A percentile compares a stretch with the other conserved stretches of the same genome.
Conservation (phyloP, 2,888 invertebrate genomes). For the Nemotelus nigrinus region DNA sequence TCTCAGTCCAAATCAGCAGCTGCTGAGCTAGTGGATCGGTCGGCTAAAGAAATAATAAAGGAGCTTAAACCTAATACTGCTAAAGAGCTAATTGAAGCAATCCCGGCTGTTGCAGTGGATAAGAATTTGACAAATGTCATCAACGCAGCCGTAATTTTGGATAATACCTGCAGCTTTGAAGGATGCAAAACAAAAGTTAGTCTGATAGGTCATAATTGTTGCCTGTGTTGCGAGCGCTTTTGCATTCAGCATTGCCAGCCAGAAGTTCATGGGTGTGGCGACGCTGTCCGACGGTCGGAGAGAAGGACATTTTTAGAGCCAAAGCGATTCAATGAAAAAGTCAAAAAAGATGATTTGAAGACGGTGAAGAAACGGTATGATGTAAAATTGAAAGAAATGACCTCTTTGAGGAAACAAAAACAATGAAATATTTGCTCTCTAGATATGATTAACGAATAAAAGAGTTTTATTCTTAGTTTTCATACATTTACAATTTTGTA, state of each 20-base stretch:
- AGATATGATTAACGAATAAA: too few species aligned
- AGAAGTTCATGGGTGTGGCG: constrained; percentile 72
- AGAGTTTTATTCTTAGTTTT: too few species aligned
- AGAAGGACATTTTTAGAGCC: background rate
- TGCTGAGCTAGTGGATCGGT: too few species aligned
- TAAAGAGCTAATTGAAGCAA: background rate
- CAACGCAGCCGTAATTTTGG: constrained; percentile 66
- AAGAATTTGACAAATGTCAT: constrained; percentile 65
- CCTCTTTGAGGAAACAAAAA: background rate
- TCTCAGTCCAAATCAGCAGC: too few species aligned
- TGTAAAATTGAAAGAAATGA: constrained; percentile 3
- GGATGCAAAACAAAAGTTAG: constrained; percentile 64
- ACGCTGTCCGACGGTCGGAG: constrained; percentile 50
- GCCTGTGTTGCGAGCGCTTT: constrained; percentile 67
- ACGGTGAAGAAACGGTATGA: background rate
- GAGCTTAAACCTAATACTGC: background rate
- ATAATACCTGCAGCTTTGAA: constrained; percentile 65
- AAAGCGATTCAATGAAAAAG: background rate
- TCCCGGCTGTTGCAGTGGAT: constrained; percentile 38
- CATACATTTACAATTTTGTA: too few species aligned
- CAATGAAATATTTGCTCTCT: too few species aligned
- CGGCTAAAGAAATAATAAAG: background rate
- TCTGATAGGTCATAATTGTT: constrained; percentile 49
- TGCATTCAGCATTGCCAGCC: constrained; percentile 70
- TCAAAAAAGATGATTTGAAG: background rate